phyloP scores from a whole-genome alignment of 2,888 invertebrate species.

The Drepanosiphum platanoidis region DNA sequence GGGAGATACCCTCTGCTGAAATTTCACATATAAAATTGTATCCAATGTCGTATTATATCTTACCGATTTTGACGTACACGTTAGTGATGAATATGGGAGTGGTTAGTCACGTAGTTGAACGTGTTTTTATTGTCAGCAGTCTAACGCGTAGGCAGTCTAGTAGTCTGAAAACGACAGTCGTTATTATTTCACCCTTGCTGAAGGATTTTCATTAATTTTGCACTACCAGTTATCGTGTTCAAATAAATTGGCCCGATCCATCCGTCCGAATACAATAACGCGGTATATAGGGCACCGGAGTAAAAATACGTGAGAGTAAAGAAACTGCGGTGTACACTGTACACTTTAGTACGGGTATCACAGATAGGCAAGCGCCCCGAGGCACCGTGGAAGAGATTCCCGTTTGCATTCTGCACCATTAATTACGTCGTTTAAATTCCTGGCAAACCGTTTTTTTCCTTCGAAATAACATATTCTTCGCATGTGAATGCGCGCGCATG shows the following conservation, averaged over 20 bases:
- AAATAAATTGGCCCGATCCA: background rate
- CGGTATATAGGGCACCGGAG: constrained; percentile 43
- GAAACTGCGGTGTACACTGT: background rate
- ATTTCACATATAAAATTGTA: too few species aligned
- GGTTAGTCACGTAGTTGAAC: background rate
- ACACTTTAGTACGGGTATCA: background rate
- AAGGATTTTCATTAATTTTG: background rate
- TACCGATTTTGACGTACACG: constrained; percentile 16
- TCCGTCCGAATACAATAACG: background rate
- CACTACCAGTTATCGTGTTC: background rate
- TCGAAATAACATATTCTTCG: constrained; percentile 51
- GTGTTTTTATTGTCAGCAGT: background rate
- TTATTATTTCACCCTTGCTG: background rate
- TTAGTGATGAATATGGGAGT: background rate
- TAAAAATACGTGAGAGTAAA: constrained; percentile 21
- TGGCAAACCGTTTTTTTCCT: constrained; percentile 52
- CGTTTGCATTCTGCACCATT: constrained; percentile 58
- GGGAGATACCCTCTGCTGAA: background rate
- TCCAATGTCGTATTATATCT: background rate
- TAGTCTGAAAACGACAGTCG: background rate
- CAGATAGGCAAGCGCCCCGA: constrained; percentile 13
- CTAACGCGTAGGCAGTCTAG: background rate
- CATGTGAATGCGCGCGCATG: background rate
- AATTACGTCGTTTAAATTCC: constrained; percentile 62
- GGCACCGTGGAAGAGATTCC: constrained; percentile 50